These are phyloP conservation scores for Xiphophorus birchmanni DNA, from an alignment of 2,797 vertebrate genomes.

Conservation along the genomic window DNA sequence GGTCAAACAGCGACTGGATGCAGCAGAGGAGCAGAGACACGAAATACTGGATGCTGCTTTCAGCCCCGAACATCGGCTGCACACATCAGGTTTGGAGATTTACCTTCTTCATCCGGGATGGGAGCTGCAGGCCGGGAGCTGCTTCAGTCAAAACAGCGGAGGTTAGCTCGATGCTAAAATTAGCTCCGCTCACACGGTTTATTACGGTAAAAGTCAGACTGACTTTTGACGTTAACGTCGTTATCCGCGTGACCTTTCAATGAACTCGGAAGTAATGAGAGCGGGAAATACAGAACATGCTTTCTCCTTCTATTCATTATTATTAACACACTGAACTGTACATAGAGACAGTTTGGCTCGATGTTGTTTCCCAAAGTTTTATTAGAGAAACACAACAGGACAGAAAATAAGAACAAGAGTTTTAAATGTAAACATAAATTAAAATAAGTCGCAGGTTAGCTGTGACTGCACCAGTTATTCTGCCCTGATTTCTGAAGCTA, in stretches of 20 bases:
- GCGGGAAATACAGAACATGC: no score
- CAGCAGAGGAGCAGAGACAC: background rate
- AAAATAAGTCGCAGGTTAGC: no score
- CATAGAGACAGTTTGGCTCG: no score
- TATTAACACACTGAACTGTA: no score
- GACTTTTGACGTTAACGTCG: background rate
- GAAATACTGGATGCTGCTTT: background rate
- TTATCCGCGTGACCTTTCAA: background rate
- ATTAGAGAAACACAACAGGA: no score
- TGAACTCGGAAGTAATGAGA: background rate
- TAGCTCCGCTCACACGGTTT: background rate
- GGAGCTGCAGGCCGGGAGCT: background rate
- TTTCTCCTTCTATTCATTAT: no score
- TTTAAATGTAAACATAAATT: no score
- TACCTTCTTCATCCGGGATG: background rate
- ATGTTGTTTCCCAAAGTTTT: no score
- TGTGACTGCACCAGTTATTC: no score
- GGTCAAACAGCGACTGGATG: constrained; percentile 1
- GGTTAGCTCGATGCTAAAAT: background rate
- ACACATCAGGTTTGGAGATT: background rate
- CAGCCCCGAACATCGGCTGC: background rate
- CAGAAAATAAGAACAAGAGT: no score
- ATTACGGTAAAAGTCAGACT: background rate
- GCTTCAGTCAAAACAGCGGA: background rate
- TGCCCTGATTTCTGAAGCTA: no score